These are phyloP conservation scores for Gymnocephalus cernua DNA, from an alignment of 2,113 vertebrate genomes.

Conservation along the genomic window DNA sequence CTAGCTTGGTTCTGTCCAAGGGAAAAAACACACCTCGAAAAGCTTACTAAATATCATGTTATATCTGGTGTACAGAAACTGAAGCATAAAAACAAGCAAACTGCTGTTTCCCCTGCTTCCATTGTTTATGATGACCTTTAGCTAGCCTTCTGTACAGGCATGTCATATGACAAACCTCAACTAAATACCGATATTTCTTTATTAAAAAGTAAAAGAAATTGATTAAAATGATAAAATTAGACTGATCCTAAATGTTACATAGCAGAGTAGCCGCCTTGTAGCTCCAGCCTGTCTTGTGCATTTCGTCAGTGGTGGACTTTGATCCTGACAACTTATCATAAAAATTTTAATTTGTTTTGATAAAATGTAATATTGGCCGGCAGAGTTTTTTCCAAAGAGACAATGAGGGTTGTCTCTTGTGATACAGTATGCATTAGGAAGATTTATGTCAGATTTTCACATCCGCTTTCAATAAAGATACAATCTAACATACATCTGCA, in stretches of 20 bases:
- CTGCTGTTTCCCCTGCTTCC: not conserved
- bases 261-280: not conserved
- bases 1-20: not conserved
- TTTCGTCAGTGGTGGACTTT: slow-evolving; percentile 7
- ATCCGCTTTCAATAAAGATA: slow-evolving; percentile 40
- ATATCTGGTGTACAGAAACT: not conserved
- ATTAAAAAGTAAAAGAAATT: not conserved
- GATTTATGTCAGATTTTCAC: slow-evolving; percentile 34
- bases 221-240: not conserved
- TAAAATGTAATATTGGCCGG: slow-evolving; percentile 7
- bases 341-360: slow-evolving; percentile 10
- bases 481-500: slow-evolving; percentile 28
- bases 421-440: slow-evolving; percentile 33
- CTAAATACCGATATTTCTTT: not conserved
- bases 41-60: not conserved
- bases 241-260: not conserved
- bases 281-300: not conserved
- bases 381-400: not conserved
- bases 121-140: not conserved
- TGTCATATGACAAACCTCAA: not conserved
- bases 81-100: too few species aligned
- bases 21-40: not conserved
- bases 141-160: not conserved
- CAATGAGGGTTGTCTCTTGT: slow-evolving; percentile 3
- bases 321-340: slow-evolving; percentile 8